Percentiles rank a stretch among this genome's conserved stretches.
Evolutionary conservation across 2,797 vertebrate species (phyloP).

Genomic region (Rhabdomys pumilio): DNA sequence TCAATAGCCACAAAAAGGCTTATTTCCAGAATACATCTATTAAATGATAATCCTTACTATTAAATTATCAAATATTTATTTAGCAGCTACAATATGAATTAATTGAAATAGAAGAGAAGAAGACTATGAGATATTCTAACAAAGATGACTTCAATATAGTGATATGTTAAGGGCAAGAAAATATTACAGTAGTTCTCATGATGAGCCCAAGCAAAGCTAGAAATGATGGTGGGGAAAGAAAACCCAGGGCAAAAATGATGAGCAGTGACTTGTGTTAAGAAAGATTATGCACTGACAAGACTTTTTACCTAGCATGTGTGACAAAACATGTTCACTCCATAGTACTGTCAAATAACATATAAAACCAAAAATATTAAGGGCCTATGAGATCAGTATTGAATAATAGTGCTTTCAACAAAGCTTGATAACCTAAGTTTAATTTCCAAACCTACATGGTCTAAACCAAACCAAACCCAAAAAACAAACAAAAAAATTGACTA

Average conservation of each 20-base stretch:
- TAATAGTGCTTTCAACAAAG: background rate
- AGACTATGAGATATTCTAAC: background rate
- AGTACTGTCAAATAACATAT: background rate
- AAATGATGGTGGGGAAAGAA: background rate
- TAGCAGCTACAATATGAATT: background rate
- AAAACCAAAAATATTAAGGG: too few species aligned
- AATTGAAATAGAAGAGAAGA: background rate
- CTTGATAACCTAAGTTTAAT: background rate
- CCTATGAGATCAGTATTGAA: background rate
- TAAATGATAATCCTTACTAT: background rate
- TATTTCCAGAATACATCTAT: background rate
- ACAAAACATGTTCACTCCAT: background rate
- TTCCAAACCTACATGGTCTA: background rate
- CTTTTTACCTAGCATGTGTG: background rate
- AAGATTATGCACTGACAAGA: background rate
- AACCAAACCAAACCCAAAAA: background rate
- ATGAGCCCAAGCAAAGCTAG: background rate
- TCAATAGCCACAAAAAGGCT: background rate
- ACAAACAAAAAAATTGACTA: background rate
- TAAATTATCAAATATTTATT: background rate
- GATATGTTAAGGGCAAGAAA: background rate
- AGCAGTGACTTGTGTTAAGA: background rate
- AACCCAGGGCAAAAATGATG: background rate
- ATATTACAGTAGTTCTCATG: fast-evolving
- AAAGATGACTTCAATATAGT: background rate